phyloP scores from a whole-genome alignment of 2,888 invertebrate genomes.

The Cataglyphis rosenhaueri region DNA sequence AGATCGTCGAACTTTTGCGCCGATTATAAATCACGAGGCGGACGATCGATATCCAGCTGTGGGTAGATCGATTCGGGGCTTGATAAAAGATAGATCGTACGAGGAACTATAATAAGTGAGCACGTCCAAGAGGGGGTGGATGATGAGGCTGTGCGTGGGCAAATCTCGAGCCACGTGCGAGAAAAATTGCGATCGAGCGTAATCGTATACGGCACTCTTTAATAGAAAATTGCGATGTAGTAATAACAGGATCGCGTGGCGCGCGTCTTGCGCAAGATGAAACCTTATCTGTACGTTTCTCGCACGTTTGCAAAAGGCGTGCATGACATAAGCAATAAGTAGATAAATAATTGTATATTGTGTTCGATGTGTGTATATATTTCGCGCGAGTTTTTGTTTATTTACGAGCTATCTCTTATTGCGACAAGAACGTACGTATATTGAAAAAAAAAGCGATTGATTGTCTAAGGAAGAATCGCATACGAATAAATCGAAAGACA shows the following conservation, averaged over 20 bases:
- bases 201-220: constrained; percentile 30
- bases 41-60: constrained; percentile 42
- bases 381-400: not conserved
- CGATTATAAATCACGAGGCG: constrained; percentile 56
- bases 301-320: not conserved
- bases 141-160: constrained; percentile 37
- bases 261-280: constrained; percentile 33
- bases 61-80: constrained; percentile 49
- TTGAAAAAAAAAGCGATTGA: not conserved
- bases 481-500: not conserved
- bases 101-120: constrained; percentile 46
- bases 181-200: constrained; percentile 39
- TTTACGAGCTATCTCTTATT: not conserved
- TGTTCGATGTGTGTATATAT: not conserved
- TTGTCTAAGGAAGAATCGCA: not conserved
- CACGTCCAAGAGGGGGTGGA: constrained; percentile 27
- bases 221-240: constrained; percentile 40
- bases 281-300: constrained; percentile 4
- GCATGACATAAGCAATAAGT: not conserved
- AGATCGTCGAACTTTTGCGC: constrained; percentile 39
- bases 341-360: constrained; percentile 52
- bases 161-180: constrained; percentile 36
- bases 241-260: constrained; percentile 34
- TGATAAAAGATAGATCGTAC: constrained; percentile 48
- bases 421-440: not conserved